Evolutionary conservation across 2,888 invertebrate genomes (phyloP), one percentile per base, ranked within the genome.

Genomic region (Coleophora flavipennella): DNA sequence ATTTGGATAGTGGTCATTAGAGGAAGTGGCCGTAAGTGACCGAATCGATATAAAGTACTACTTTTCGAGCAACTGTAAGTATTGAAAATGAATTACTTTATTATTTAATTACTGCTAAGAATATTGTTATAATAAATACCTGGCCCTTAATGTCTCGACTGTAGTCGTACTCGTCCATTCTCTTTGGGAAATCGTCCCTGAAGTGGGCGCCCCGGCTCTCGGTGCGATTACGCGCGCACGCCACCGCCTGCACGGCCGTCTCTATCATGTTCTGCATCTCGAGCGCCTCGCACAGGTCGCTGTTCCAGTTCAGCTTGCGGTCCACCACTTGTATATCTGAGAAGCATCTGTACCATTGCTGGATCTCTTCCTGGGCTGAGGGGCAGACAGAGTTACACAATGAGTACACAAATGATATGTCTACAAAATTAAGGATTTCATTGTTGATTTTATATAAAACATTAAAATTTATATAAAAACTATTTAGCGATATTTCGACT

Each of bases 191-290:
- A 76, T 99, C 99, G 68, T 99, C 98, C 40, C 99, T 88, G 31
- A 97, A 97, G 71, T 99, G 99, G 2, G 99, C 99, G n/a, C 99
- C 99, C 43, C 99, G 89, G 40, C 97, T 97, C 78, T 99, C 99
- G 50, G 94, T 95, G 33, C 99, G 88, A 51, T 94, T 94, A 70
- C 93, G 94, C 1, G 99, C 99, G 3, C 89, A 89, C 20, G 91
- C 88, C 42, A 97, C 95, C 8, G 80, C 76, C 50, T 96, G 96
- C 50, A 93, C 83, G 0, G 99, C 96, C 57, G 93, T 92, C 38
- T 95, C 79, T 86, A 99, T 88, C 64, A 99, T 88, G 73, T 99
- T 99, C 84, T 99, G 98, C 42, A 99, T 86, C 71, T 99, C 99
- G 38, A 99, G 77, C 0, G 95, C 92, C 76, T 99, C 99, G 2